Evolutionary conservation across 2,113 vertebrate genomes (phyloP).

Genomic region (Oreochromis niloticus): DNA sequence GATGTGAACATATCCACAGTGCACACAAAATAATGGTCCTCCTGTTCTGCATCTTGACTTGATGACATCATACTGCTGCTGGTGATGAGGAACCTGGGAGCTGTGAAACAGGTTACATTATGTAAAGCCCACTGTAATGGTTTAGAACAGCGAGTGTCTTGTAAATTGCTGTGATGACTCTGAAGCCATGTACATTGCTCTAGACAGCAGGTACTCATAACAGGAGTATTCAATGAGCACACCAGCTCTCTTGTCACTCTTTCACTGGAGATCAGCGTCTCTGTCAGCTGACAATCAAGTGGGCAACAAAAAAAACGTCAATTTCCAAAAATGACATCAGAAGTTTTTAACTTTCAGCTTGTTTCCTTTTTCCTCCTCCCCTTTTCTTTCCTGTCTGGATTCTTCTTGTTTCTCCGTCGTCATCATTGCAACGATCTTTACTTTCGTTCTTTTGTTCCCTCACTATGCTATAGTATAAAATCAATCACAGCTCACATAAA

Average conservation of each 20-base stretch:
- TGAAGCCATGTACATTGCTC: neutral
- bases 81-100: conserved; percentile 22
- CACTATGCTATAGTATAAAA: neutral
- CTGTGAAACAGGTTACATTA: conserved; percentile 21
- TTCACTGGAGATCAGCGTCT: neutral
- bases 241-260: conserved; percentile 27
- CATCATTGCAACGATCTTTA: neutral
- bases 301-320: conserved; percentile 4
- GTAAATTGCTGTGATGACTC: neutral
- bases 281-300: conserved; percentile 41
- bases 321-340: conserved; percentile 13
- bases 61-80: conserved; percentile 47
- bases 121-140: conserved; percentile 34
- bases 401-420: neutral
- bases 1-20: conserved; percentile 42
- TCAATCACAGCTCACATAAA: neutral
- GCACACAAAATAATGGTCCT: conserved; percentile 36
- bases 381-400: neutral
- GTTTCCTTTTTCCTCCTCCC: neutral
- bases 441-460: neutral
- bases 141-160: neutral
- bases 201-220: neutral
- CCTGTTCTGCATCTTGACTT: conserved; percentile 44
- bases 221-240: neutral
- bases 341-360: neutral